Evolutionary conservation across 1,140 invertebrate species (phyloP).

Genomic region (Drosophila nannoptera): DNA sequence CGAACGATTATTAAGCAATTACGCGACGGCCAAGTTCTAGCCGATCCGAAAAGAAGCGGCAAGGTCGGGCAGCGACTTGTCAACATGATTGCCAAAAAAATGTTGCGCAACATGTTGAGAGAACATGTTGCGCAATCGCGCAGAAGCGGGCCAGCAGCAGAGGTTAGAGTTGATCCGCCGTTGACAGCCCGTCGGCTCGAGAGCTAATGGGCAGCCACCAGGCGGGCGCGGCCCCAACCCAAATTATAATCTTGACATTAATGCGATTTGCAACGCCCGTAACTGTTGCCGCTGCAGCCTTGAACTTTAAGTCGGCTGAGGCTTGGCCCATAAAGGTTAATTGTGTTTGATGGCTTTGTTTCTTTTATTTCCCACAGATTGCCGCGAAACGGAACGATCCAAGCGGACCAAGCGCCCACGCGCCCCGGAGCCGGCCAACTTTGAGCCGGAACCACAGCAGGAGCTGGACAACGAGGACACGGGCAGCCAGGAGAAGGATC

Average conservation of each 20-base stretch:
- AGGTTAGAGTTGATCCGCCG: slow-evolving; percentile 50
- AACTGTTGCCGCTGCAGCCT: slow-evolving; percentile 31
- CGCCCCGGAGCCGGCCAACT: slow-evolving; percentile 82
- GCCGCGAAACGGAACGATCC: slow-evolving; percentile 79
- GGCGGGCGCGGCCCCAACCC: slow-evolving; percentile 11
- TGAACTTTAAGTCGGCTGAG: slow-evolving; percentile 63
- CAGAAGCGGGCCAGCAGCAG: slow-evolving; percentile 50
- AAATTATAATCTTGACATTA: slow-evolving; percentile 55
- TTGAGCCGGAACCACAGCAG: slow-evolving; percentile 84
- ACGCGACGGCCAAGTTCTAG: slow-evolving; percentile 44
- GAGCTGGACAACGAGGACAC: slow-evolving; percentile 85
- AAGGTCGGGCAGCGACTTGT: slow-evolving; percentile 59
- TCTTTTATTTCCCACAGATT: slow-evolving; percentile 78
- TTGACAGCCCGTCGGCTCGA: slow-evolving; percentile 20
- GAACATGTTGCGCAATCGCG: slow-evolving; percentile 54
- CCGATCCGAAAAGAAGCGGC: slow-evolving; percentile 63
- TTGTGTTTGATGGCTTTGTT: slow-evolving; percentile 13
- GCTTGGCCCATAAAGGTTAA: slow-evolving; percentile 35
- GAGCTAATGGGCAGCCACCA: slow-evolving; percentile 32
- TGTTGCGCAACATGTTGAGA: slow-evolving; percentile 36
- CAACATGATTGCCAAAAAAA: slow-evolving; percentile 37
- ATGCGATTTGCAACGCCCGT: slow-evolving; percentile 41
- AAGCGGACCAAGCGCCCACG: slow-evolving; percentile 82
- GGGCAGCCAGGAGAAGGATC: slow-evolving; percentile 78
- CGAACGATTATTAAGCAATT: slow-evolving; percentile 59